Evolutionary conservation across 1,140 invertebrate genomes (phyloP), one percentile per base, ranked within the genome.

Genomic region (Pristionchus pacificus): DNA sequence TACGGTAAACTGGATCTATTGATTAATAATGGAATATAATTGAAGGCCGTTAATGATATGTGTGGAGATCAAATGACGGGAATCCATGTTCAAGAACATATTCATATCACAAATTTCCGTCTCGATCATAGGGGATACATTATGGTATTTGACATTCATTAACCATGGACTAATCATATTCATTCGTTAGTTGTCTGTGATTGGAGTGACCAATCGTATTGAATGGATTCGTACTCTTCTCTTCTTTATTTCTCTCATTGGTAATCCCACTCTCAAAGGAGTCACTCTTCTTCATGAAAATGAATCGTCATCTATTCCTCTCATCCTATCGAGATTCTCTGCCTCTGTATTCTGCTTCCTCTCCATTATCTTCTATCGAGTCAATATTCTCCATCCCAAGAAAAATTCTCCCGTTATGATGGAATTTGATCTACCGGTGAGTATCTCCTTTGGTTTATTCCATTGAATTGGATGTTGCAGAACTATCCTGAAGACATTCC

Each of bases 341-440:
- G 58, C 67, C 19, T 69, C 67, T 14, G 24, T 69, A 24, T 25
- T 69, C 27, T 15, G 58, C n/a, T 15, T 69, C 28, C 60, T 69
- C 61, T 69, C 67, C 2, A 63, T 69, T 25, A n/a, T 69, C 31
- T 62, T 69, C 67, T 62, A n/a, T 67, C 58, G 64, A 69, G 64
- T 65, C 14, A 15, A 10, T 19, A 49, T 49, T 49, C 38, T 10
- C 6, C 6, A 6, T 10, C 19, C 38, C 38, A n/a, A n/a, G n/a
- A n/a, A n/a, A 49, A 49, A 49, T 19, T 10, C 38, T 49, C 6
- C 6, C 6, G 19, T 49, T 19, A 49, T 49, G 6, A 19, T 49
- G 19, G 6, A 49, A 49, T 49, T 49, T 49, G 38, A 49, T 49
- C 38, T 49, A 19, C 38, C 38, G 38, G 38, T 49, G 19, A 6